A percentile compares a stretch with the other conserved stretches of the same genome.
These are phyloP conservation scores for Stenichneumon culpator DNA, from an alignment of 2,888 invertebrate genomes.

Conservation along the genomic window DNA sequence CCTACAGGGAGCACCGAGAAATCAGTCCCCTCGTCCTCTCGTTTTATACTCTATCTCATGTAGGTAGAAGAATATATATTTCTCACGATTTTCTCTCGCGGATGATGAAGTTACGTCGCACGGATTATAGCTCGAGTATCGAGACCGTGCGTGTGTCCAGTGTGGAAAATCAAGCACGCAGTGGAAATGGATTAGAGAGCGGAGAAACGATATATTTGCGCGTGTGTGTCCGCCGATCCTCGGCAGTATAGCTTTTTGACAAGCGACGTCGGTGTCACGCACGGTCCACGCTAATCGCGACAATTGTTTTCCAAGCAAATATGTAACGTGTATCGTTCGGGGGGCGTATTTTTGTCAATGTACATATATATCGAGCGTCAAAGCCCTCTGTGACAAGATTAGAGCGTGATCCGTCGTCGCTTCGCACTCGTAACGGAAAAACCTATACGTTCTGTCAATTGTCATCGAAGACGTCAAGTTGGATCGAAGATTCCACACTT, in stretches of 20 bases:
- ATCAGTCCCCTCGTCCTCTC: background rate
- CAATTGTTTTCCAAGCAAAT: constrained; percentile 34
- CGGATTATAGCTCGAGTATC: background rate
- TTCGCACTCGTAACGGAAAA: constrained; percentile 33
- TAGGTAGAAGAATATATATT: background rate
- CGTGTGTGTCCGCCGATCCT: constrained; percentile 8
- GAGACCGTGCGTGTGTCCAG: background rate
- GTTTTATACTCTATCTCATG: background rate
- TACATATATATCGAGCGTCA: constrained; percentile 27
- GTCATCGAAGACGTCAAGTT: constrained; percentile 33
- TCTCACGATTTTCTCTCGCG: background rate
- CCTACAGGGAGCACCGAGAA: constrained; percentile 12
- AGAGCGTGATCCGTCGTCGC: constrained; percentile 35
- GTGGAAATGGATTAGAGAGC: constrained; percentile 11
- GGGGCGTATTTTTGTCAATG: constrained; percentile 56
- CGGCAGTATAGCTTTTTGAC: constrained; percentile 51
- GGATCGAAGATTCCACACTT: constrained; percentile 13
- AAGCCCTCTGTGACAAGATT: constrained; percentile 49
- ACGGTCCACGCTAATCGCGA: constrained; percentile 31
- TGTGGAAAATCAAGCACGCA: constrained; percentile 16
- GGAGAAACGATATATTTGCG: background rate
- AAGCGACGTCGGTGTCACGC: constrained; percentile 48
- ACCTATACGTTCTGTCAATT: constrained; percentile 19
- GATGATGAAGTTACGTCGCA: constrained; percentile 9
- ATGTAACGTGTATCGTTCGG: constrained; percentile 15